Conservation (phyloP, 2,113 vertebrate genomes). For the Lethenteron camtschaticum region DNA sequence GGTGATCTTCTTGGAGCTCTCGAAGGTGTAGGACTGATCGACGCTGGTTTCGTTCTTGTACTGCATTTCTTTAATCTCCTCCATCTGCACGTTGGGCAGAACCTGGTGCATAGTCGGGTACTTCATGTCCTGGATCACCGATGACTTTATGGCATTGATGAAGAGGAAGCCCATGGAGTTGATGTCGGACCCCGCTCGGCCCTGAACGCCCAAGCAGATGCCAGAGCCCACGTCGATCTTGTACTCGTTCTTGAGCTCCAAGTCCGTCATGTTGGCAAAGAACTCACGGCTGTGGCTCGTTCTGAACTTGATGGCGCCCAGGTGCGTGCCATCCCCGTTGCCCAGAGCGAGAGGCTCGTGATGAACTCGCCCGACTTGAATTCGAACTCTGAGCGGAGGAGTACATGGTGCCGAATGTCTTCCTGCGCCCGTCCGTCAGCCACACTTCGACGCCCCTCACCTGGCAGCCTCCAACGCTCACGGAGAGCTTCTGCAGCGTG, state of each 20-base stretch:
- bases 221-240: slow-evolving; percentile 12
- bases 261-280: slow-evolving; percentile 11
- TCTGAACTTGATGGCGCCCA: slow-evolving; percentile 14
- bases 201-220: slow-evolving; percentile 12
- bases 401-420: slow-evolving; percentile 6
- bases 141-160: slow-evolving; percentile 12
- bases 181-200: slow-evolving; percentile 8
- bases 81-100: slow-evolving; percentile 6
- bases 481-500: slow-evolving; percentile 12
- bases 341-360: slow-evolving; percentile 14
- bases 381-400: slow-evolving; percentile 7
- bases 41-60: slow-evolving; percentile 4
- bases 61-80: slow-evolving; percentile 10
- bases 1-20: slow-evolving; percentile 10
- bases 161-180: slow-evolving; percentile 11
- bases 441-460: slow-evolving; percentile 11
- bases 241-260: slow-evolving; percentile 12
- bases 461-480: slow-evolving; percentile 11
- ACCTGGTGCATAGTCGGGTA: slow-evolving; percentile 12
- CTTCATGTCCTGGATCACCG: neutral
- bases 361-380: slow-evolving; percentile 13
- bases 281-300: slow-evolving; percentile 9
- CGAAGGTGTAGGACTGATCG: neutral
- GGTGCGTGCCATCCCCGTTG: slow-evolving; percentile 12
- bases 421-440: slow-evolving; percentile 8